These are phyloP conservation scores for Hirtodrosophila histrioides DNA, from an alignment of 2,888 invertebrate genomes.

Conservation along the genomic window DNA sequence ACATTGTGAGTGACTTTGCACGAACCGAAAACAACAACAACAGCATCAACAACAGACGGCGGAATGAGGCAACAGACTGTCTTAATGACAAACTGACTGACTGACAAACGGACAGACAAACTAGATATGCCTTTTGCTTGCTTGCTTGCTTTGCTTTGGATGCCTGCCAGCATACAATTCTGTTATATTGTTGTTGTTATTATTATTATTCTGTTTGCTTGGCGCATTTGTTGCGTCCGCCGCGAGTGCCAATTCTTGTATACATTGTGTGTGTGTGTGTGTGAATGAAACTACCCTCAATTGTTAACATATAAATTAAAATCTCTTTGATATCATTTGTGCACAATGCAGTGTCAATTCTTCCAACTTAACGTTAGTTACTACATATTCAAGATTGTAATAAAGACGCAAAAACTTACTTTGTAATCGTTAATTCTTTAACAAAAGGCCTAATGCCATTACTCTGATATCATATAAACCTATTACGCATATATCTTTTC, in stretches of 20 bases:
- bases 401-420: too few species aligned
- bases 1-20: slow-evolving; percentile 50
- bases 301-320: slow-evolving; percentile 16
- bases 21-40: slow-evolving; percentile 24
- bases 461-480: too few species aligned
- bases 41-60: neutral
- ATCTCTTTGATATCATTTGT: slow-evolving; percentile 14
- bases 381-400: too few species aligned
- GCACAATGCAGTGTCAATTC: neutral
- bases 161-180: slow-evolving; percentile 25
- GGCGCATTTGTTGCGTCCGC: slow-evolving; percentile 3
- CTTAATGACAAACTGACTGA: slow-evolving; percentile 9
- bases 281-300: too few species aligned
- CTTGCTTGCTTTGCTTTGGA: slow-evolving; percentile 24
- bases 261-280: neutral
- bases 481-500: too few species aligned
- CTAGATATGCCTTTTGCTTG: slow-evolving; percentile 35
- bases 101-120: slow-evolving; percentile 10
- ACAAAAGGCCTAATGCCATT: too few species aligned
- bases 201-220: slow-evolving; percentile 12
- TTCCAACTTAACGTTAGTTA: too few species aligned
- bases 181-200: slow-evolving; percentile 11
- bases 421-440: too few species aligned
- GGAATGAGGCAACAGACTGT: neutral
- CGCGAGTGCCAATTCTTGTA: slow-evolving; percentile 1